phyloP scores from a whole-genome alignment of 2,888 invertebrate species.

The Malachius bipustulatus region DNA sequence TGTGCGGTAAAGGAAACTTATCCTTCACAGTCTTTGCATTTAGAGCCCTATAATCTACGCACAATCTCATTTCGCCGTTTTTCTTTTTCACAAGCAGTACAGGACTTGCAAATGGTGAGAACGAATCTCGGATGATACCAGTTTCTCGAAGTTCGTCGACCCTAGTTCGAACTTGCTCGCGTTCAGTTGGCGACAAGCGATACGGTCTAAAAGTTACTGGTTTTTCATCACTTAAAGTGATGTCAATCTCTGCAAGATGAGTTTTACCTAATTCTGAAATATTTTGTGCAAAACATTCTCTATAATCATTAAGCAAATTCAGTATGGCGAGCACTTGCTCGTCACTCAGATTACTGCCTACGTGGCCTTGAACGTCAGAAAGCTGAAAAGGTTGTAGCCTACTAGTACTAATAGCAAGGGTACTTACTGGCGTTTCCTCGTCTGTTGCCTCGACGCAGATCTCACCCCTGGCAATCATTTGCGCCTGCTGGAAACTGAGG shows the following conservation, averaged over 20 bases:
- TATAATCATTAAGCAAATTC: no score
- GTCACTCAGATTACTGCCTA: no score
- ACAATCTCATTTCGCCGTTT: constrained; percentile 21
- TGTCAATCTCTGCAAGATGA: constrained; percentile 14
- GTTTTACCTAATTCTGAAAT: constrained; percentile 16
- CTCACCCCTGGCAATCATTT: no score
- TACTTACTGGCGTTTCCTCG: no score
- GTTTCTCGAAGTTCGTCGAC: constrained; percentile 17
- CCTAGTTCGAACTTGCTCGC: constrained; percentile 18
- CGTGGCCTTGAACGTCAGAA: no score
- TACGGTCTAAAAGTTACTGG: constrained; percentile 24
- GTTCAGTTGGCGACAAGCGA: constrained; percentile 21
- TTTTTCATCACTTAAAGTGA: constrained; percentile 22
- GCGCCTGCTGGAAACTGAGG: no score
- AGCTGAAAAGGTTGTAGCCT: no score
- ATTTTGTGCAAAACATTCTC: constrained; percentile 16
- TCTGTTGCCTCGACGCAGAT: no score
- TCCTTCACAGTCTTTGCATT: constrained; percentile 27
- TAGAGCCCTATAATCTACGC: constrained; percentile 25
- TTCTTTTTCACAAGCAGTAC: constrained; percentile 18
- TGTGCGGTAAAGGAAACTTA: constrained; percentile 25
- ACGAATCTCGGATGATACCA: constrained; percentile 21
- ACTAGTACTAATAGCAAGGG: no score
- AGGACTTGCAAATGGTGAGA: constrained; percentile 22
- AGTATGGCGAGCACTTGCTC: no score